A percentile compares a stretch with the other conserved stretches of the same genome.
Conservation (phyloP, 2,888 invertebrate genomes). For the Brachyptera risi region DNA sequence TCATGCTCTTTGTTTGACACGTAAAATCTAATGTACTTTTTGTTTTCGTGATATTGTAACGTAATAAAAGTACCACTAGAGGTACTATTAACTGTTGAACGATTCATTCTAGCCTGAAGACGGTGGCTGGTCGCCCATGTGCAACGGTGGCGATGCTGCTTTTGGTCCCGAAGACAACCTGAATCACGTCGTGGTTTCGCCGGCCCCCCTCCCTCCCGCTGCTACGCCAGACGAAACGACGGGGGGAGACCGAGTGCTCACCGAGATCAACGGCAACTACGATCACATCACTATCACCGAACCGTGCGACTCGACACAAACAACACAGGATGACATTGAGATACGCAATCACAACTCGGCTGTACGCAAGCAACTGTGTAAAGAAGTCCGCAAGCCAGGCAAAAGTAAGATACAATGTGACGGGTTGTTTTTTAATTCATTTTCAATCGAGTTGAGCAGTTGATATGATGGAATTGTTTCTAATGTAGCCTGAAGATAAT, state of each 20-base stretch:
- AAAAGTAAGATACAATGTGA: too few species aligned
- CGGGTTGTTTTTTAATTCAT: too few species aligned
- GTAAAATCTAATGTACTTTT: too few species aligned
- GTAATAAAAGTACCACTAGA: too few species aligned
- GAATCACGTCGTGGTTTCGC: background rate
- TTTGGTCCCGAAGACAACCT: background rate
- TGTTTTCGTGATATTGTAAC: too few species aligned
- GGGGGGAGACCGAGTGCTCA: background rate
- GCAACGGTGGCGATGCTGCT: conserved; percentile 35
- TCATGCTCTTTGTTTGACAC: too few species aligned
- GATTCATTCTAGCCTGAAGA: conserved; percentile 32
- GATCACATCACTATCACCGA: too few species aligned
- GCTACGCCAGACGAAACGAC: background rate
- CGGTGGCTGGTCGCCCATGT: conserved; percentile 35
- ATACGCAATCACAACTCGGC: background rate
- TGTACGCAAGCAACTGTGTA: background rate
- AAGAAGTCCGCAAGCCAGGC: background rate
- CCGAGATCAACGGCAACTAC: background rate
- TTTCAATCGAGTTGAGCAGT: too few species aligned
- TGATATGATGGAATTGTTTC: too few species aligned
- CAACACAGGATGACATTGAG: background rate
- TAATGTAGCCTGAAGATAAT: too few species aligned
- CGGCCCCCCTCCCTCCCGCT: background rate
- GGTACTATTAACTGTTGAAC: too few species aligned
- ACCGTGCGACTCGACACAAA: background rate